Base-by-base conservation (phyloP, 1,140 invertebrate species). In the Cyclargus thomasi region DNA sequence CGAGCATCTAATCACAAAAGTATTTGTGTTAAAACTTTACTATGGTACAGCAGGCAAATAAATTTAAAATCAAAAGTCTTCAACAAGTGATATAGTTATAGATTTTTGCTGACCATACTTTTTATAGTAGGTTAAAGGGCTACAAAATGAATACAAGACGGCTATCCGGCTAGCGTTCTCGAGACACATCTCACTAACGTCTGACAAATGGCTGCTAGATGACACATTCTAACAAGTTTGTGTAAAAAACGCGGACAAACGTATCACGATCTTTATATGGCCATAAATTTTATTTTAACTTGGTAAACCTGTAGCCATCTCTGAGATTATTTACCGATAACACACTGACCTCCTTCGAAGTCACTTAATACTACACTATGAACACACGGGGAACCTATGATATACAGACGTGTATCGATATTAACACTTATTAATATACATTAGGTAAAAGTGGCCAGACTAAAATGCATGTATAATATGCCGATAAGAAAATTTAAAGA, bases 301-400 rank as follows among this genome's bases (percentile, higher is more conserved):
- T 11, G 17, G 55, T 59, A 59, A 59, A 59, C 10, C 18, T 59
- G 55, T 59, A 21, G 20, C 10, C 20, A 21, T 59, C 18, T 59
- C 5, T 10, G 10, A 20, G 55, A 11, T 21, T 20, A 59, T 59
- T 59, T 59, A 21, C 17, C 55, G 20, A 59, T 59, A 59, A 59
- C 55, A 59, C 17, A 59, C 55, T 59, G 55, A 59, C 55, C 55
- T 59, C 55, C 55, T 59, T 59, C 17, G 2, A 22, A 47, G 39
- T 3, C 39, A 14, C 14, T 10, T 20, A 59, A 59, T 22, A 59
- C 53, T 20, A 55, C 20, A 59, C 55, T 18, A 59, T 59, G 6
- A 18, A 59, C 55, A 20, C 18, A 59, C 18, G 18, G 55, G 20
- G 8, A 59, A 59, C 20, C n/a, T 18, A 59, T 20, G 18, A 11